These are phyloP conservation scores for Lymantria monacha DNA, from an alignment of 2,888 invertebrate species.

Conservation along the genomic window DNA sequence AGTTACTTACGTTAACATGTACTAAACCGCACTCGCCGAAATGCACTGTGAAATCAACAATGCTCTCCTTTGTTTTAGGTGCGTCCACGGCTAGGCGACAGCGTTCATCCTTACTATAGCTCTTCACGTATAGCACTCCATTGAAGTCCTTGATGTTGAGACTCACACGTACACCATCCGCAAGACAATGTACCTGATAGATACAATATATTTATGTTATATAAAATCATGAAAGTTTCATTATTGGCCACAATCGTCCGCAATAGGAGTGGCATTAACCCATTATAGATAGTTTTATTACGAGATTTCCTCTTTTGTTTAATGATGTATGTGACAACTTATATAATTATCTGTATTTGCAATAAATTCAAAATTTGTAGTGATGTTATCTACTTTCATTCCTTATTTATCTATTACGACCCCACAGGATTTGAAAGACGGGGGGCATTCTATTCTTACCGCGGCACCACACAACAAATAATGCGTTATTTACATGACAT, in stretches of 20 bases:
- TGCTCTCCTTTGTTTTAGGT: slow-evolving; percentile 85
- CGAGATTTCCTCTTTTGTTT: too few relatives aligned
- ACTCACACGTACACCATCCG: slow-evolving; percentile 94
- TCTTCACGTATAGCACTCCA: slow-evolving; percentile 95
- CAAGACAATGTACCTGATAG: slow-evolving; percentile 89
- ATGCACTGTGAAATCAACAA: slow-evolving; percentile 92
- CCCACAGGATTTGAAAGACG: too few relatives aligned
- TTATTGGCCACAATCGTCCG: neutral
- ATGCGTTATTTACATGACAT: too few relatives aligned
- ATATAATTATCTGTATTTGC: too few relatives aligned
- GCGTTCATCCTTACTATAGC: slow-evolving; percentile 95
- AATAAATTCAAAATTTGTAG: too few relatives aligned
- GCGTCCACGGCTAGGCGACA: slow-evolving; percentile 92
- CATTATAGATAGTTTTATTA: too few relatives aligned
- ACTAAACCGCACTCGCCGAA: slow-evolving; percentile 96
- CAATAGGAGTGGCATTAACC: too few relatives aligned
- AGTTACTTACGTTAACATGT: slow-evolving; percentile 89
- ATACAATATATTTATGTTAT: slow-evolving; percentile 3
- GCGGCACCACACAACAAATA: too few relatives aligned
- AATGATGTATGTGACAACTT: too few relatives aligned
- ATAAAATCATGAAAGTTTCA: neutral
- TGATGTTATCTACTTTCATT: too few relatives aligned
- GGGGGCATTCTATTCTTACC: too few relatives aligned
- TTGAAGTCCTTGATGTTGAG: slow-evolving; percentile 92
- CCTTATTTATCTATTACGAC: too few relatives aligned